Base-by-base conservation (phyloP, 2,888 invertebrate species). In the Hypercompe scribonia region DNA sequence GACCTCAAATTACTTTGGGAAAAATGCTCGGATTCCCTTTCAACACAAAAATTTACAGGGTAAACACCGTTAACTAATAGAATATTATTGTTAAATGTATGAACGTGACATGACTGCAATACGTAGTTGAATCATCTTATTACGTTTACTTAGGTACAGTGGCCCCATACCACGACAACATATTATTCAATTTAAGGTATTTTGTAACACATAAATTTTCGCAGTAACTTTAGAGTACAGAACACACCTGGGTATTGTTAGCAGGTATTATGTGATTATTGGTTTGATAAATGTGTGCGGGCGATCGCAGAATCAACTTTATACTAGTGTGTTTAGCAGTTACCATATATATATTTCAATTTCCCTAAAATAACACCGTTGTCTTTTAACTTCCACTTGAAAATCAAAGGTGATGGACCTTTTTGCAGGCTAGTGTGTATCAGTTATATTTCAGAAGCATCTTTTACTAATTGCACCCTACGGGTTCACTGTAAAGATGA, bases 271-370 rank as follows among this genome's bases (percentile, higher is more conserved):
- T 31, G 31, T 42, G 28, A 39, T 65, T 65, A 65, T 65, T 28
- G 31, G 42, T n/a, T 65, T 65, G 65, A 65, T 65, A 65, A 42
- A 65, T 65, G 65, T 65, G 28, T 42, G 42, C 31, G 21, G 65
- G 65, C 31, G 28, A 42, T 42, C 21, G 42, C 31, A 18, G 42
- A 31, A 66, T 42, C 31, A 42, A 66, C 65, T 66, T 42, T 66
- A 11, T 66, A 39, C 8, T 65, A 15, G 33, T 36, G n/a, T 36
- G 36, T 39, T 65, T 65, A n/a, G 39, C 28, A n/a, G n/a, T 39
- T 65, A 36, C 39, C 39, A n/a, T 15, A 28, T 39, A 46, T 46
- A 46, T 46, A 42, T 66, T 42, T 66, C 11, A 31, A 18, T 66
- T 8, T 15, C 10, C 1, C 13, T 54, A 11, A 54, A 58, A 1